Evolutionary conservation across 2,113 vertebrate genomes (phyloP).

Genomic region (Origma solitaria): DNA sequence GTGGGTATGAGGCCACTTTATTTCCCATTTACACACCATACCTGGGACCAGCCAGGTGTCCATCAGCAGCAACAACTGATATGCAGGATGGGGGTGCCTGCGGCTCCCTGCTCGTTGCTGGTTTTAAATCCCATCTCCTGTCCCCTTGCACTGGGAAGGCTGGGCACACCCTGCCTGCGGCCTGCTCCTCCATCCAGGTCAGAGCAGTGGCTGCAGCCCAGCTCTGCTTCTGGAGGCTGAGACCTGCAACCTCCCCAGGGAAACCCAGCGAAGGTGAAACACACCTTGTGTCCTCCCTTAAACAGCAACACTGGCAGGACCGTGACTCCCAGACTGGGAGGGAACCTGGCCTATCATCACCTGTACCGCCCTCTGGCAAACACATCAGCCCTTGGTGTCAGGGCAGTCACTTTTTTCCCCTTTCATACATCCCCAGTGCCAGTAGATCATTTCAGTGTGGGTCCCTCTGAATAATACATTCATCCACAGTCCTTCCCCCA

Average conservation of each 20-base stretch:
- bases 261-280: not conserved
- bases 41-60: not conserved
- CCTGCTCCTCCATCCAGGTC: not conserved
- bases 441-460: constrained; percentile 3
- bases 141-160: accelerated
- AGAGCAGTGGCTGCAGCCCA: not conserved
- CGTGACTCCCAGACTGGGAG: not conserved
- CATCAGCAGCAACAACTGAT: not conserved
- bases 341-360: not conserved
- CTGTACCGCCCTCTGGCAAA: not conserved
- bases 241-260: not conserved
- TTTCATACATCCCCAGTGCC: not conserved
- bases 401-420: not conserved
- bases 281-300: not conserved
- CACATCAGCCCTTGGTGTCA: accelerated
- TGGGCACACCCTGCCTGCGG: not conserved
- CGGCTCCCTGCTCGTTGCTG: accelerated
- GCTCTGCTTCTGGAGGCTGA: not conserved
- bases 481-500: constrained; percentile 42
- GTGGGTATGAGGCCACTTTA: not conserved
- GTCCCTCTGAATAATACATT: constrained; percentile 59
- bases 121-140: not conserved
- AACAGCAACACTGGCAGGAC: not conserved
- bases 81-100: accelerated
- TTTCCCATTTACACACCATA: not conserved